Percentiles rank a stretch among this genome's conserved stretches.
Conservation (phyloP, 2,797 vertebrate genomes). For the Spizella passerina region DNA sequence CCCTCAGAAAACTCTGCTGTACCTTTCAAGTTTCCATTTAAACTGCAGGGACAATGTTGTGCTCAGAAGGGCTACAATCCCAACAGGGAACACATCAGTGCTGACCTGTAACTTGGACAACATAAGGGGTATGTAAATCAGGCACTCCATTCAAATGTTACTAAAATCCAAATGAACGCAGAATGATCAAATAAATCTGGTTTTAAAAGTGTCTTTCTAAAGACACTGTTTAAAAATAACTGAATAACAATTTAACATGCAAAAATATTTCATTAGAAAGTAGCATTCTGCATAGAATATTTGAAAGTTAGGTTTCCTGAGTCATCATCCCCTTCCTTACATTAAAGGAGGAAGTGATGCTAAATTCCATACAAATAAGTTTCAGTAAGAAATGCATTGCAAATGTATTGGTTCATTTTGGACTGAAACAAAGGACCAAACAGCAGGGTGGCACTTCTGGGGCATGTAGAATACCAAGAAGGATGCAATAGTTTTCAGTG, state of each 20-base stretch:
- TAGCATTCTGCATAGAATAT: neutral
- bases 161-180: neutral
- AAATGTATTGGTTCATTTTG: neutral
- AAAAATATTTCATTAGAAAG: neutral
- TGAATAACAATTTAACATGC: neutral
- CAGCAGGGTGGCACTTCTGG: neutral
- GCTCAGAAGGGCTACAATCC: constrained; percentile 66
- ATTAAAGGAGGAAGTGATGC: neutral
- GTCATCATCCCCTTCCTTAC: neutral
- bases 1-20: constrained; percentile 69
- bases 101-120: constrained; percentile 23
- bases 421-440: neutral
- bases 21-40: constrained; percentile 73
- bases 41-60: constrained; percentile 57
- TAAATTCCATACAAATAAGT: neutral
- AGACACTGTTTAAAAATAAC: neutral
- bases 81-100: constrained; percentile 64
- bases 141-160: no score
- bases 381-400: fast-evolving
- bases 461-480: neutral
- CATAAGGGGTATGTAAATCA: neutral
- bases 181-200: neutral
- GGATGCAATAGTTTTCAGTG: neutral
- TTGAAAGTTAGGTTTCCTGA: neutral
- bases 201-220: neutral